phyloP scores from a whole-genome alignment of 2,113 vertebrate species.

The Platysternon megacephalum region DNA sequence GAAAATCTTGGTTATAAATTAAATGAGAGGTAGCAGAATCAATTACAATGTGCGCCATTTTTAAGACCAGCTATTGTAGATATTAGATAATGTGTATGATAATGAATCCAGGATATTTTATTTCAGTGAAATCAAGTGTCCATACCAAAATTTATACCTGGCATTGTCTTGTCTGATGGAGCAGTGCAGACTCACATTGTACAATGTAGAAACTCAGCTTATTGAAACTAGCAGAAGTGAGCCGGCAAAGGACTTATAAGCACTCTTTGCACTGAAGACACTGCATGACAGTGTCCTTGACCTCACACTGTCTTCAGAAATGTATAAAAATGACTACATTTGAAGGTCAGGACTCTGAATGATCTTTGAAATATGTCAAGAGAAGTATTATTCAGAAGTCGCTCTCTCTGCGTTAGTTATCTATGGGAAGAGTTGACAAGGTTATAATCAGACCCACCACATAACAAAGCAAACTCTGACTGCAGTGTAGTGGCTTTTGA shows the following conservation, averaged over 20 bases:
- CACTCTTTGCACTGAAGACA: neutral
- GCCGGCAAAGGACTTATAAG: neutral
- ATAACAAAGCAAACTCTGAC: neutral
- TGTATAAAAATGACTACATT: neutral
- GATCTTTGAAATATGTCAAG: neutral
- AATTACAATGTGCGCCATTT: neutral
- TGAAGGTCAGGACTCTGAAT: neutral
- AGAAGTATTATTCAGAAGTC: neutral
- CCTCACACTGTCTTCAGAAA: neutral
- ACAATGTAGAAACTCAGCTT: neutral
- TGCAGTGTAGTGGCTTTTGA: neutral
- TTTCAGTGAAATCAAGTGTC: neutral
- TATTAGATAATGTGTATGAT: rapidly evolving
- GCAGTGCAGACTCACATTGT: neutral
- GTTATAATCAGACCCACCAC: neutral
- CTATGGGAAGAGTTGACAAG: neutral
- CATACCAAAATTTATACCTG: rapidly evolving
- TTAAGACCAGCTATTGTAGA: neutral
- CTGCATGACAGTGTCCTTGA: neutral
- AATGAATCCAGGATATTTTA: neutral
- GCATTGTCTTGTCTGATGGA: rapidly evolving
- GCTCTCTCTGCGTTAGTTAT: rapidly evolving
- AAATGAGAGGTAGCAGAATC: neutral
- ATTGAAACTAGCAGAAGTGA: neutral
- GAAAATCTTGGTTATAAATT: neutral